Evolutionary conservation across 2,888 invertebrate species (phyloP), one percentile per base, ranked within the genome.

Genomic region (Merodon equestris): DNA sequence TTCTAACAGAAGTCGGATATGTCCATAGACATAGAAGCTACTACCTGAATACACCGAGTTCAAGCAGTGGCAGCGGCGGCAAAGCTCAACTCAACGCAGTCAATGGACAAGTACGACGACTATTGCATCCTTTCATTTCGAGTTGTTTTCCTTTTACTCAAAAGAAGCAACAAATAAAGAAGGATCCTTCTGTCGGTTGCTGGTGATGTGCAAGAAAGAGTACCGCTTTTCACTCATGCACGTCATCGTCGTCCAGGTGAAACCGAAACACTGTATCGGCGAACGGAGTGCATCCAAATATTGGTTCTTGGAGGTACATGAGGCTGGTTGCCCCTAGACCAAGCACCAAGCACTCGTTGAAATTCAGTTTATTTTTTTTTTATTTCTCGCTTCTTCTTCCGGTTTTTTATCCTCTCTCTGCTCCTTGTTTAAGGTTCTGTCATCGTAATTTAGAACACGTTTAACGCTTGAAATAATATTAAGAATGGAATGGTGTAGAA

Each of bases 381-480:
- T 27, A 7, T 27, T 27, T 27, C 7, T 27, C 7, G 2, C 2
- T 27, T 27, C 7, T 27, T 27, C 27, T 27, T 27, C 27, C 27
- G 27, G 27, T 27, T 27, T n/a, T 27, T 27, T 7, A 27, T 27
- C 7, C 27, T 27, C 7, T 27, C 7, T 27, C 27, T 27, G 27
- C 7, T 27, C 27, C 27, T 27, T 27, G n/a, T 27, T 27, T 27
- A 27, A 27, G 27, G 27, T 27, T 7, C 27, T 27, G 27, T 40
- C 61, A 76, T 81, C 75, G 81, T 70, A 81, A 82, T 82, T 82
- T 82, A 67, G 67, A 82, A 76, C 81, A 82, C 82, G 82, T 82
- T 82, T 81, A 82, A 60, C 79, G 81, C 74, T 77, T 73, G 77
- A 77, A 76, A 82, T 82, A 82, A 82, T 79, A 81, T 82, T 72